Evolutionary conservation across 2,888 invertebrate species (phyloP).

Genomic region (Andrena dorsata): DNA sequence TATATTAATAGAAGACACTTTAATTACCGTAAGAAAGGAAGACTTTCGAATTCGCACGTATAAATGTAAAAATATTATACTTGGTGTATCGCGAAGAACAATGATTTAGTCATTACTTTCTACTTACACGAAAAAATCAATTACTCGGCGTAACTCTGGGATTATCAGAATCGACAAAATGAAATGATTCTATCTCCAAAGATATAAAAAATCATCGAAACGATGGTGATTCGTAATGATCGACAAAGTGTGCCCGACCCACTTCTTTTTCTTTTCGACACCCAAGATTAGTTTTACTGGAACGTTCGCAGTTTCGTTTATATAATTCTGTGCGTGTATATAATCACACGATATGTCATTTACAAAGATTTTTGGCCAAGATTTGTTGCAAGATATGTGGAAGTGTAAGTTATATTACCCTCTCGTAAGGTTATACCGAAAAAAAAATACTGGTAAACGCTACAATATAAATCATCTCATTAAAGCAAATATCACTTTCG

Average conservation of each 20-base stretch:
- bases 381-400: constrained; percentile 42
- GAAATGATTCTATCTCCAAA: constrained; percentile 19
- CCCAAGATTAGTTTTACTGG: constrained; percentile 34
- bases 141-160: background rate
- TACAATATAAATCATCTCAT: constrained; percentile 50
- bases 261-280: constrained; percentile 23
- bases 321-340: constrained; percentile 56
- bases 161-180: background rate
- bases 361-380: constrained; percentile 57
- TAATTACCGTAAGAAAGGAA: constrained; percentile 28
- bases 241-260: constrained; percentile 32
- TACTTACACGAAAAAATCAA: constrained; percentile 6
- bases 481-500: constrained; percentile 65
- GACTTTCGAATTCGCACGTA: constrained; percentile 22
- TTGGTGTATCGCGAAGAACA: constrained; percentile 9
- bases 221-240: constrained; percentile 25
- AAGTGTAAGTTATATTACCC: constrained; percentile 43
- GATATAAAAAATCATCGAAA: background rate
- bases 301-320: constrained; percentile 41
- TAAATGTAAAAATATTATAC: constrained; percentile 23
- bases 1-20: constrained; percentile 9
- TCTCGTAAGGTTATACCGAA: constrained; percentile 35
- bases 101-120: constrained; percentile 11
- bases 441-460: constrained; percentile 52
- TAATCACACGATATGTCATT: constrained; percentile 53